These are phyloP conservation scores for Oscheius sp. DNA, from an alignment of 2,888 invertebrate genomes.

Conservation along the genomic window DNA sequence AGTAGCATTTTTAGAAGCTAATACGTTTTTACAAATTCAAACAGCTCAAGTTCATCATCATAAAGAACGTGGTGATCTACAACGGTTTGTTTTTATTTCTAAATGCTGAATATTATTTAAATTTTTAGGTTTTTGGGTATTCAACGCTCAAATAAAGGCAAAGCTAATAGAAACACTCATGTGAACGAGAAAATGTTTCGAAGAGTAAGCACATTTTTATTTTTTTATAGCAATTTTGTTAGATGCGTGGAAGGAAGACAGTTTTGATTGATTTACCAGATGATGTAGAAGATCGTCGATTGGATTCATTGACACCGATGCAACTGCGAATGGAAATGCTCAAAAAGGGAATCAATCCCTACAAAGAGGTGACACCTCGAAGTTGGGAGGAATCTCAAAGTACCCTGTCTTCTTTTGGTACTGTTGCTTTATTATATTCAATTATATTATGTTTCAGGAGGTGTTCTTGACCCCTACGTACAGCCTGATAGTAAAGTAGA, in stretches of 20 bases:
- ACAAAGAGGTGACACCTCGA: constrained; percentile 65
- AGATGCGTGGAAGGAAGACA: constrained; percentile 70
- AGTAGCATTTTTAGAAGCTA: constrained; percentile 31
- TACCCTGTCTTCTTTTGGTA: constrained; percentile 67
- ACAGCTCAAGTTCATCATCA: constrained; percentile 67
- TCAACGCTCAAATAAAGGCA: constrained; percentile 61
- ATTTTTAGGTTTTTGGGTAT: constrained; percentile 58
- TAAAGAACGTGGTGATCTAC: constrained; percentile 62
- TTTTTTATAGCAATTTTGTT: constrained; percentile 21
- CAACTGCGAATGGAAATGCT: constrained; percentile 64
- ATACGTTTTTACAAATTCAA: constrained; percentile 30
- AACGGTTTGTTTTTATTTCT: constrained; percentile 27
- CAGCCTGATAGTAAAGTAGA: constrained; percentile 46
- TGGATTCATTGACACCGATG: constrained; percentile 56
- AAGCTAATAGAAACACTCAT: constrained; percentile 71
- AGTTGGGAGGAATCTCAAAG: constrained; percentile 68
- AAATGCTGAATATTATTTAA: not conserved
- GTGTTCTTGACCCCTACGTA: constrained; percentile 68
- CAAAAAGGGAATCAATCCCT: constrained; percentile 65
- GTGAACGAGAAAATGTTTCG: constrained; percentile 68
- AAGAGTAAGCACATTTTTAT: constrained; percentile 47
- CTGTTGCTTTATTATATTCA: constrained; percentile 29
- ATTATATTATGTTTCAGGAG: constrained; percentile 55
- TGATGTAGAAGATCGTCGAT: constrained; percentile 54
- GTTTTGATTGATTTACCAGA: constrained; percentile 67